These are phyloP conservation scores for Neofelis nebulosa DNA, from an alignment of 2,113 vertebrate species.

Conservation along the genomic window DNA sequence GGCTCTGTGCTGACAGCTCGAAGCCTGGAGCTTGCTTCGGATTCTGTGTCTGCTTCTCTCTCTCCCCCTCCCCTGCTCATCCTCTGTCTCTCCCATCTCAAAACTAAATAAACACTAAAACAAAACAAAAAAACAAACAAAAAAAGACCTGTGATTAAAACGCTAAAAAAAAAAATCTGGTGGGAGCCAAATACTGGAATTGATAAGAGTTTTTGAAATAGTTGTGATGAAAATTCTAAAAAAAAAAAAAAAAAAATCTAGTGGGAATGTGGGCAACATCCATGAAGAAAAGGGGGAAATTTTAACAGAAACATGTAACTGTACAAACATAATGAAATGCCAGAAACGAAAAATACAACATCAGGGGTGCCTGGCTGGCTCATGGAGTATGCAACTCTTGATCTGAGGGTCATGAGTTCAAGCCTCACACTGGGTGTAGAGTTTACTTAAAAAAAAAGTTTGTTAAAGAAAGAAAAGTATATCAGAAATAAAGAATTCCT, in stretches of 20 bases:
- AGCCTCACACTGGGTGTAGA: not conserved
- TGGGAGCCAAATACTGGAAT: not conserved
- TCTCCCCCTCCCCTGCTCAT: too few species aligned
- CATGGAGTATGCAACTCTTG: not conserved
- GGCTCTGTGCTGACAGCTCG: too few species aligned
- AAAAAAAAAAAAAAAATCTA: not conserved
- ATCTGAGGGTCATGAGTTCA: not conserved
- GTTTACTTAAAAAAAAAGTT: not conserved
- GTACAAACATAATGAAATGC: not conserved
- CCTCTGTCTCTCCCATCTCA: too few species aligned
- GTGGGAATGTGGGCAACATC: not conserved
- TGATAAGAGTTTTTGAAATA: not conserved
- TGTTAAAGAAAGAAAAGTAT: not conserved
- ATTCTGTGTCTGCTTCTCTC: too few species aligned
- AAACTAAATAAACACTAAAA: too few species aligned
- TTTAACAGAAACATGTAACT: not conserved
- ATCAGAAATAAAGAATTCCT: slow-evolving; percentile 2
- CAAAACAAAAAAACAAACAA: too few species aligned
- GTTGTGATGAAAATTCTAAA: not conserved
- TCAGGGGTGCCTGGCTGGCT: not conserved
- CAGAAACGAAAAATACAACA: not conserved
- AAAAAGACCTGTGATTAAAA: not conserved
- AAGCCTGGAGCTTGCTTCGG: too few species aligned
- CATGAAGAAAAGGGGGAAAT: not conserved
- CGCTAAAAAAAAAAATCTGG: not conserved